phyloP scores from a whole-genome alignment of 2,888 invertebrate genomes.

The Bugula neritina region DNA sequence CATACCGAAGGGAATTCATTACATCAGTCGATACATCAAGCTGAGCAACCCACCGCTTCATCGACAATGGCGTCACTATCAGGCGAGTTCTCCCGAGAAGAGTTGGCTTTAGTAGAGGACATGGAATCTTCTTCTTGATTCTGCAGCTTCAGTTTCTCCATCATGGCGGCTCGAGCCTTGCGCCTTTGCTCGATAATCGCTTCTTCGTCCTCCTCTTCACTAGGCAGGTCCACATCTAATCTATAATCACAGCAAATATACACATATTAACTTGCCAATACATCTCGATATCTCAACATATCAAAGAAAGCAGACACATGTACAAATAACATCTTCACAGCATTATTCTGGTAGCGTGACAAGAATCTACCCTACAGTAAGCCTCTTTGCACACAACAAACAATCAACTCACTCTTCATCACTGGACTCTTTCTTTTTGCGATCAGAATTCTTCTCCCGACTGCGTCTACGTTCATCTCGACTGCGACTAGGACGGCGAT shows the following conservation, averaged over 20 bases:
- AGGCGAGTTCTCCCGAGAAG: conserved; percentile 3
- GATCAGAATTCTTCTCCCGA: conserved; percentile 58
- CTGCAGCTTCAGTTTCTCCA: conserved; percentile 56
- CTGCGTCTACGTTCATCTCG: not conserved
- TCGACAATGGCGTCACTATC: conserved; percentile 30
- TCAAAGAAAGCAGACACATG: no score
- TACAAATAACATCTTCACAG: no score
- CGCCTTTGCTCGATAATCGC: conserved; percentile 82
- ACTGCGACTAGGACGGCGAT: not conserved
- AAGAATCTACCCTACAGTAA: no score
- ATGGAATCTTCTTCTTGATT: conserved; percentile 6
- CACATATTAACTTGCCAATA: not conserved
- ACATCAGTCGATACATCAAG: not conserved
- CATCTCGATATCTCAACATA: no score
- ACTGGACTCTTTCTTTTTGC: conserved; percentile 57
- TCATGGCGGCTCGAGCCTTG: conserved; percentile 76
- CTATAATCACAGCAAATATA: conserved; percentile 41
- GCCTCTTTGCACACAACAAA: no score
- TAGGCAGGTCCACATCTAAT: conserved; percentile 66
- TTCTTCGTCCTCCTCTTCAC: conserved; percentile 79
- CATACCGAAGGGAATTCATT: no score
- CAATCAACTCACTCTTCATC: conserved; percentile 42
- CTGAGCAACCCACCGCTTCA: conserved; percentile 26
- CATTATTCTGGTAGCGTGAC: no score
- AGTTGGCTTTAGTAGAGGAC: not conserved